phyloP scores from a whole-genome alignment of 2,113 vertebrate genomes.

The Psephotus haematonotus region DNA sequence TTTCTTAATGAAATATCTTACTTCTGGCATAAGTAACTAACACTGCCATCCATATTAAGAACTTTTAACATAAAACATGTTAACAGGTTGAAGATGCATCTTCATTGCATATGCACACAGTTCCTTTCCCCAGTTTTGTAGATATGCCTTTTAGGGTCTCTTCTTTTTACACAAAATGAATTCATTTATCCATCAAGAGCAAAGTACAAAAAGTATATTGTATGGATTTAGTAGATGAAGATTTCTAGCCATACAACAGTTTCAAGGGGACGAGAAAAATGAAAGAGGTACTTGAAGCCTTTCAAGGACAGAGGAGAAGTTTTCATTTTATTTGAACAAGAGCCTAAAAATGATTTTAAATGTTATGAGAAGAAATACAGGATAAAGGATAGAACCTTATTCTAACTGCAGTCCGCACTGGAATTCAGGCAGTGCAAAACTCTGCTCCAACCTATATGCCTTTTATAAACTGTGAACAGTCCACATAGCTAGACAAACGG shows the following conservation, averaged over 20 bases:
- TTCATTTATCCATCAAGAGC: neutral
- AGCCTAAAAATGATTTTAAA: neutral
- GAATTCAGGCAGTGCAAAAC: neutral
- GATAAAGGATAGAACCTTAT: neutral
- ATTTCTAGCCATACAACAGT: neutral
- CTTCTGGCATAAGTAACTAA: slow-evolving; percentile 66
- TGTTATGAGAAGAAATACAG: neutral
- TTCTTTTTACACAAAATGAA: neutral
- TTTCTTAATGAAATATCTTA: neutral
- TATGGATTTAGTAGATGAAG: neutral
- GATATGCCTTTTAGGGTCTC: neutral
- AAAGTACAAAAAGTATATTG: neutral
- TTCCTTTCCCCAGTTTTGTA: neutral
- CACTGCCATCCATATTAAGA: neutral
- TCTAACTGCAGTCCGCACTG: neutral
- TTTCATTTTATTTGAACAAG: neutral
- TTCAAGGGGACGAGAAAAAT: neutral
- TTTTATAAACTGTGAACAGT: neutral
- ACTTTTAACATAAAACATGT: neutral
- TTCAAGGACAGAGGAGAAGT: neutral
- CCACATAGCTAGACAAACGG: neutral
- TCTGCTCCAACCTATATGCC: neutral
- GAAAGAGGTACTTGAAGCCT: neutral
- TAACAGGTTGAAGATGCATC: slow-evolving; percentile 42
- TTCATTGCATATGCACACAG: slow-evolving; percentile 66